phyloP scores from a whole-genome alignment of 1,140 invertebrate genomes.

The Eufriesea mexicana region DNA sequence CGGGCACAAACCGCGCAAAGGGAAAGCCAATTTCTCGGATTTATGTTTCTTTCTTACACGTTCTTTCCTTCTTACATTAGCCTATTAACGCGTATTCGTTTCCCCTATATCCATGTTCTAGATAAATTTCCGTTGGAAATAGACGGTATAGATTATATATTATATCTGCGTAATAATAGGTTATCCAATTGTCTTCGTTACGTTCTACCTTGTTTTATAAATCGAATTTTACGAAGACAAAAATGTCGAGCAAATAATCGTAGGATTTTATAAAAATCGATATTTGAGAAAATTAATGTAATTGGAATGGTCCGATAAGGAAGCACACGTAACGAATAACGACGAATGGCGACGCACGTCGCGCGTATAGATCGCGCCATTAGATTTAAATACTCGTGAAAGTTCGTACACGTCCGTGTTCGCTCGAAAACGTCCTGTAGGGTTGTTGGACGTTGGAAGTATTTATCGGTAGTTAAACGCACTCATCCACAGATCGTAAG shows the following conservation, averaged over 20 bases:
- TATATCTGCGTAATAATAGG: too few species aligned
- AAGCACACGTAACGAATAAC: neutral
- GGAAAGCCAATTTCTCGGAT: conserved; percentile 42
- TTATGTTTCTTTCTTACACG: neutral
- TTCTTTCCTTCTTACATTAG: neutral
- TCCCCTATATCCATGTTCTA: too few species aligned
- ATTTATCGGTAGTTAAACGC: conserved; percentile 11
- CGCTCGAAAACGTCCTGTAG: neutral
- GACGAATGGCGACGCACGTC: neutral
- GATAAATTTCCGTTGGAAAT: too few species aligned
- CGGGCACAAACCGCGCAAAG: conserved; percentile 22
- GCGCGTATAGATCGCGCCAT: neutral
- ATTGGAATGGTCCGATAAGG: neutral
- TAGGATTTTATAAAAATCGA: too few species aligned
- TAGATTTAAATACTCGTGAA: conserved; percentile 28
- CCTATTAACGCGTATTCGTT: too few species aligned
- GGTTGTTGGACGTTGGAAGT: neutral
- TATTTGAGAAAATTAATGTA: too few species aligned
- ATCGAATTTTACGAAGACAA: too few species aligned
- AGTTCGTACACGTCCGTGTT: conserved; percentile 24
- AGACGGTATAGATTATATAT: too few species aligned
- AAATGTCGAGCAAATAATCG: too few species aligned
- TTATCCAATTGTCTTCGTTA: too few species aligned
- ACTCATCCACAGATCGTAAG: neutral
- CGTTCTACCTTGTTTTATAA: too few species aligned